These are phyloP conservation scores for Hydropsyche betteni DNA, from an alignment of 2,888 invertebrate genomes.

Conservation along the genomic window DNA sequence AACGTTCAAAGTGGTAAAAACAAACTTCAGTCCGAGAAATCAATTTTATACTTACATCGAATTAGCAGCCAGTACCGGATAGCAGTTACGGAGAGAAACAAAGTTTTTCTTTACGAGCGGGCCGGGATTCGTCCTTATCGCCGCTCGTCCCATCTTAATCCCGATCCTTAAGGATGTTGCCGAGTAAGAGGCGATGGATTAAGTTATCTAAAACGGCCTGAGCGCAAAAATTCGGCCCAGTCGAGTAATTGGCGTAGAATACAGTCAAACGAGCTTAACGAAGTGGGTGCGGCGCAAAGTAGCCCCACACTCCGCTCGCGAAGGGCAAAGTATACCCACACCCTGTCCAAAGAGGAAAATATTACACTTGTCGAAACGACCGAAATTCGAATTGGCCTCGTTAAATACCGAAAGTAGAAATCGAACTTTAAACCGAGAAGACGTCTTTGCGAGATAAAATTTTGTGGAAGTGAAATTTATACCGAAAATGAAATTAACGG, in stretches of 20 bases:
- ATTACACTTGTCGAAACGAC: slow-evolving; percentile 14
- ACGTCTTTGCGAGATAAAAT: neutral
- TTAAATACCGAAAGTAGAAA: neutral
- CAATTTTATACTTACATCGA: too few species aligned
- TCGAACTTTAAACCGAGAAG: neutral
- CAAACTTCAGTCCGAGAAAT: too few species aligned
- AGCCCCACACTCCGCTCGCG: neutral
- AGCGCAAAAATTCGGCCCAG: neutral
- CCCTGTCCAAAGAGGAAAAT: neutral
- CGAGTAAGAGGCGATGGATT: slow-evolving; percentile 16
- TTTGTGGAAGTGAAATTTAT: neutral
- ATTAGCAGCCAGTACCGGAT: too few species aligned
- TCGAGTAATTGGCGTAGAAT: slow-evolving; percentile 10
- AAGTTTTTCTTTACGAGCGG: slow-evolving; percentile 20
- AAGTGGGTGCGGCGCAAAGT: neutral
- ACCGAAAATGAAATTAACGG: neutral
- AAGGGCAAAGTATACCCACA: neutral
- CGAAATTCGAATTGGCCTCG: slow-evolving; percentile 14
- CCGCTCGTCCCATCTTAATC: slow-evolving; percentile 9
- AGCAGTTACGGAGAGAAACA: neutral
- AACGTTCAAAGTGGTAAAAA: too few species aligned
- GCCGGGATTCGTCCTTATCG: slow-evolving; percentile 12
- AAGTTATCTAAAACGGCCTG: slow-evolving; percentile 16
- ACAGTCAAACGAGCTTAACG: slow-evolving; percentile 21
- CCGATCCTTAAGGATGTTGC: slow-evolving; percentile 14